phyloP scores from a whole-genome alignment of 92 coral and sea anemone genomes.

The Parazoanthus swiftii region DNA sequence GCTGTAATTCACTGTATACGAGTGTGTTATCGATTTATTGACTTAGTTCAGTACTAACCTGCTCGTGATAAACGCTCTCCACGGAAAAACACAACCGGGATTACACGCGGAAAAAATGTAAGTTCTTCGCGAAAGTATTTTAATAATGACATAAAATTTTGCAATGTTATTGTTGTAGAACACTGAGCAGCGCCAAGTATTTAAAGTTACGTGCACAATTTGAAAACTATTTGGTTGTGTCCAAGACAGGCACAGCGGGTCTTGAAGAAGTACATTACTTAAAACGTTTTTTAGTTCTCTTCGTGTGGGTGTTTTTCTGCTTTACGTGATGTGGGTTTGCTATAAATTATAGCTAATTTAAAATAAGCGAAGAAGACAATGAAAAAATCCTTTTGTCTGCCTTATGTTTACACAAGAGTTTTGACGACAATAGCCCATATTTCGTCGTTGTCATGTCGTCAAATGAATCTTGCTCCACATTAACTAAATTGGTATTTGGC shows the following conservation, averaged over 20 bases:
- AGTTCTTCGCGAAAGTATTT: neutral
- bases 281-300: neutral
- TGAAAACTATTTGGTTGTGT: no score
- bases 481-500: neutral
- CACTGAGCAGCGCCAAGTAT: neutral
- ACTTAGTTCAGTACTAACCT: neutral
- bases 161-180: neutral
- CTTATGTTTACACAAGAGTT: slow-evolving; percentile 3
- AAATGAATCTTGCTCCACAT: neutral
- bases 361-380: neutral
- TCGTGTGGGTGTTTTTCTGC: neutral
- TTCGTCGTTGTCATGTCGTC: neutral
- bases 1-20: no score
- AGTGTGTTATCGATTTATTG: no score
- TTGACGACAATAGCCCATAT: neutral
- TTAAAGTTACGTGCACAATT: no score
- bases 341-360: neutral
- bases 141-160: neutral
- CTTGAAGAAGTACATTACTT: no score
- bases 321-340: neutral
- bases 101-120: neutral
- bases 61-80: neutral
- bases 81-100: neutral
- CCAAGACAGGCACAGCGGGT: no score
- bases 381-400: neutral